A percentile compares a stretch with the other conserved stretches of the same genome.
Evolutionary conservation across 2,113 vertebrate species (phyloP).

Genomic region (Solenodon paradoxus): DNA sequence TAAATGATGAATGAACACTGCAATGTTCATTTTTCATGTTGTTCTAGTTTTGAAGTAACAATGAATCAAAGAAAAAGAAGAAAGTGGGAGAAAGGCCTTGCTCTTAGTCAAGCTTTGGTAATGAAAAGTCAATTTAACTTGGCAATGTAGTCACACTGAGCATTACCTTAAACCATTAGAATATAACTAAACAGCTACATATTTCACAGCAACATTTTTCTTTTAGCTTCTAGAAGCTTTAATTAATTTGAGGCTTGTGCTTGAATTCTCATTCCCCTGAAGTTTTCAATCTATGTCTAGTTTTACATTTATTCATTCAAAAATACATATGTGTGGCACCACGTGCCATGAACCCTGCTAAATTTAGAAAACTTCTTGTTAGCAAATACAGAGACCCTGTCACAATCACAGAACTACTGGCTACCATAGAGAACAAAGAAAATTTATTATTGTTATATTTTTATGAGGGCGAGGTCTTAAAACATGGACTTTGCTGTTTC

Average conservation of each 20-base stretch:
- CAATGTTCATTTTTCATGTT: conserved; percentile 18
- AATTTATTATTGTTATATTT: too few relatives aligned
- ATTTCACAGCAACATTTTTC: background rate
- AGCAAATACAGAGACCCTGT: background rate
- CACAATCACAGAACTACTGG: background rate
- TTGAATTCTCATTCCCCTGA: background rate
- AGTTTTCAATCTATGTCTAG: background rate
- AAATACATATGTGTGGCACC: background rate
- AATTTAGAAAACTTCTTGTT: background rate
- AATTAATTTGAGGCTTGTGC: background rate
- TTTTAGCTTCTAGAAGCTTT: background rate
- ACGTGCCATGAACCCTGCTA: background rate
- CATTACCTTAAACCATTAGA: background rate
- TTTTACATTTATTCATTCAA: background rate
- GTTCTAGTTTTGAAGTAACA: conserved; percentile 22
- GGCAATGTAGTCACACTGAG: background rate
- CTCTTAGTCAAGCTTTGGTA: background rate
- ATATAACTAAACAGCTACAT: background rate
- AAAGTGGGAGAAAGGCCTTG: background rate
- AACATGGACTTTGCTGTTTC: too few relatives aligned
- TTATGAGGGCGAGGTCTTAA: background rate
- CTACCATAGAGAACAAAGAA: background rate
- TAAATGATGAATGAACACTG: conserved; percentile 25
- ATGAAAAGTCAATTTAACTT: background rate
- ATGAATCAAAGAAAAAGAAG: background rate